Conservation (phyloP, 2,113 vertebrate genomes). For the Lophura nycthemera region DNA sequence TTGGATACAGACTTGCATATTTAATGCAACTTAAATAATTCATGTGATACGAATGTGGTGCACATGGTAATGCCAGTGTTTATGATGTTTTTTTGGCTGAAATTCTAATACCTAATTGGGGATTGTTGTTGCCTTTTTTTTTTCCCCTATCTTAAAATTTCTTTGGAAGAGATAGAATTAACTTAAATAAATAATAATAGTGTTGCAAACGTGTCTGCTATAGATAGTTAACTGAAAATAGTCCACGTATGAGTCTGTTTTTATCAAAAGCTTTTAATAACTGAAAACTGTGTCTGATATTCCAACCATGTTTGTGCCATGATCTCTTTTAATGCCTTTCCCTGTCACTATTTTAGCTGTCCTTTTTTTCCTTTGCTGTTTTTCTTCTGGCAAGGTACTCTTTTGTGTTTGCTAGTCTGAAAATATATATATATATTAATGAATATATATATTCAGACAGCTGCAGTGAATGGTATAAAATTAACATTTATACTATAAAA, state of each 20-base stretch:
- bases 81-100: conserved; percentile 5
- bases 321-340: background rate
- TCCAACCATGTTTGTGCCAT: background rate
- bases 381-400: background rate
- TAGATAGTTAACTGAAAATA: background rate
- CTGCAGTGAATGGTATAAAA: background rate
- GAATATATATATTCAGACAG: background rate
- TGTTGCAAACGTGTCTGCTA: background rate
- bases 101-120: background rate
- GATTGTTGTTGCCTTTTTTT: background rate
- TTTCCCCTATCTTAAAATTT: background rate
- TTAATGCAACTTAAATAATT: conserved; percentile 54
- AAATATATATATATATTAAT: background rate
- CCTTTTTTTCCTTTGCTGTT: background rate
- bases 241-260: background rate
- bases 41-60: background rate
- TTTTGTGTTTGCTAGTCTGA: background rate
- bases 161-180: conserved; percentile 8
- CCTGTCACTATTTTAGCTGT: background rate
- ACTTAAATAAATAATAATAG: background rate
- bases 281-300: background rate
- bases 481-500: background rate
- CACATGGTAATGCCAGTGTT: conserved; percentile 2
- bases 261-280: background rate
- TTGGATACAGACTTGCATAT: conserved; percentile 32